phyloP scores from a whole-genome alignment of 2,113 vertebrate species.

The Myocastor coypus region DNA sequence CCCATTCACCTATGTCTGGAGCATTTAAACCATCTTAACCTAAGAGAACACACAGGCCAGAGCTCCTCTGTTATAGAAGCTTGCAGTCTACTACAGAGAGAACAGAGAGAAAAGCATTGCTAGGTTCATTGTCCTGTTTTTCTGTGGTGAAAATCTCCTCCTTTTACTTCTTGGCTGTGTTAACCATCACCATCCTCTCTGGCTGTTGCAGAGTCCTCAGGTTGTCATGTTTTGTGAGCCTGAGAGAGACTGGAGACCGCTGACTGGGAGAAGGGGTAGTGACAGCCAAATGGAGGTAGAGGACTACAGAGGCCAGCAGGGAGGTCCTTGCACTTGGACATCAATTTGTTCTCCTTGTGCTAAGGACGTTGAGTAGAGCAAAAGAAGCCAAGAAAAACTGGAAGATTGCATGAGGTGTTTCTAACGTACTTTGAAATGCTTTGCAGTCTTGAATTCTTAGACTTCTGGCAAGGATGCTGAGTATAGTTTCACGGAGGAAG shows the following conservation, averaged over 20 bases:
- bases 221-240: background rate
- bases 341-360: no score
- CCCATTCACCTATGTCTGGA: background rate
- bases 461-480: background rate
- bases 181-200: background rate
- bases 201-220: background rate
- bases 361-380: background rate
- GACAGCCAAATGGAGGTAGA: fast-evolving
- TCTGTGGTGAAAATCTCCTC: background rate
- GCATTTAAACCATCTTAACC: no score
- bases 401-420: background rate
- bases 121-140: background rate
- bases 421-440: background rate
- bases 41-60: background rate
- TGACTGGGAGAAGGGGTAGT: background rate
- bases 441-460: background rate
- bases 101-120: background rate
- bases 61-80: background rate
- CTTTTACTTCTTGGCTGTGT: background rate
- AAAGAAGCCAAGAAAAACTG: background rate
- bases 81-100: background rate
- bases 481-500: background rate
- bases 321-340: fast-evolving
- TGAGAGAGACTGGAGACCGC: background rate
- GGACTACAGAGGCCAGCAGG: fast-evolving